These are phyloP conservation scores for Pantherophis alleghaniensis DNA, from an alignment of 2,797 vertebrate genomes.

Conservation along the genomic window DNA sequence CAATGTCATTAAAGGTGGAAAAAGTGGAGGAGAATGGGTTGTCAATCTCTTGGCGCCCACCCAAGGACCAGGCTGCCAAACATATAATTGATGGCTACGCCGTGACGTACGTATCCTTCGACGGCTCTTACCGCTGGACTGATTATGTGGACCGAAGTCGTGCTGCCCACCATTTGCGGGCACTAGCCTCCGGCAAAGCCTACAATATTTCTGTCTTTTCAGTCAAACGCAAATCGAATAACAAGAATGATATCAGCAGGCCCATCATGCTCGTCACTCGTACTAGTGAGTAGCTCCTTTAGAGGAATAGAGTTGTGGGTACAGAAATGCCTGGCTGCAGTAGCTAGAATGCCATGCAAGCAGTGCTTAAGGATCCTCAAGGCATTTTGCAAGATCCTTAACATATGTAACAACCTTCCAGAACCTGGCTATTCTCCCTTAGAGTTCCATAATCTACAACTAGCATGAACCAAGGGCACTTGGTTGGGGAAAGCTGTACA, in stretches of 20 bases:
- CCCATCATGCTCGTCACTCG: constrained; percentile 85
- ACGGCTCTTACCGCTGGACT: constrained; percentile 82
- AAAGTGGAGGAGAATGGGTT: constrained; percentile 91
- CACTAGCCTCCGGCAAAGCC: constrained; percentile 84
- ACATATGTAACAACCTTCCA: neutral
- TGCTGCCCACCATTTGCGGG: constrained; percentile 84
- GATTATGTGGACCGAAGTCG: constrained; percentile 88
- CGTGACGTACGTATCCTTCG: constrained; percentile 86
- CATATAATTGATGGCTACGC: constrained; percentile 89
- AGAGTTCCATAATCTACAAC: neutral
- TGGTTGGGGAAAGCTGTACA: neutral
- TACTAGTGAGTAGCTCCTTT: constrained; percentile 82
- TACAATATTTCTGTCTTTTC: constrained; percentile 98
- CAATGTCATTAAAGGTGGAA: constrained; percentile 89
- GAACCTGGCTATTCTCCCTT: neutral
- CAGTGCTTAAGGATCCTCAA: neutral
- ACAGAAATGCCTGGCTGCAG: neutral
- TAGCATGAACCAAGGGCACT: neutral
- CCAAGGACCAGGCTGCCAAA: constrained; percentile 73
- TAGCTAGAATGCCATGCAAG: neutral
- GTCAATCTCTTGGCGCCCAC: constrained; percentile 91
- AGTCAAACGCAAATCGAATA: constrained; percentile 89
- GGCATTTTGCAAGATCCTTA: neutral
- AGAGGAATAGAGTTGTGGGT: constrained; percentile 43
- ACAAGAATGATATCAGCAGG: constrained; percentile 91